Base-by-base conservation (phyloP, 2,113 vertebrate genomes). In the Platycercus adscitus region DNA sequence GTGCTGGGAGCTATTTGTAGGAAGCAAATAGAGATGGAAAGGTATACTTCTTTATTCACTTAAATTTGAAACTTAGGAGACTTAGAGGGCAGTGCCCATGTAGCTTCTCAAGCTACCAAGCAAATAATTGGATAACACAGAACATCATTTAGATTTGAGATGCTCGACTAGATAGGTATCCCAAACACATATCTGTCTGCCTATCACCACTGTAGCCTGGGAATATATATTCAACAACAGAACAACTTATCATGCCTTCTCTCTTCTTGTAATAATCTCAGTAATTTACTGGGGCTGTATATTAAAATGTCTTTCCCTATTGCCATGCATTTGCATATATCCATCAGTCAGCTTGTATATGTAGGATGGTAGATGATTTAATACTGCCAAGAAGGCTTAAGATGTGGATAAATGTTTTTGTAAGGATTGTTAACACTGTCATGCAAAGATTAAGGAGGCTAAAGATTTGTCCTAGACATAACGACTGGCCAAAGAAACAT, bases 331-430 rank as follows among this genome's bases (percentile, higher is more conserved):
- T 96, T 96, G 92, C 96, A 96, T 95, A 89, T 71, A 96, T 95
- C 93, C 83, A 92, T 96, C 95, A 96, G 73, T 73, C 88, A 87
- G 91, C 91, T 82, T 93, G 78, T 72, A 64, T 87, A 85, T 1
- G 73, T 95, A 89, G 93, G 92, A 85, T 89, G 88, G 78, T 37
- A 87, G 81, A 92, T 89, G 92, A 97, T 95, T 95, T 96, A 94
- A 80, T 91, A 69, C 75, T 46, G 73, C 81, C 88, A 87, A 61
- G 77, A 63, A 85, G 65, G 81, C 63, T 96, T 81, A 91, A 86
- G 70, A 92, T 79, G 71, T 79, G 81, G 86, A 93, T 94, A 93
- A 96, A 97, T 91, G 84, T 91, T 96, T 96, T 95, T 89, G 61
- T 96, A 76, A 65, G 78, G 65, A 33, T 91, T 77, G 70, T 87